phyloP scores from a whole-genome alignment of 2,888 invertebrate genomes.

The Scaptomyza flava region DNA sequence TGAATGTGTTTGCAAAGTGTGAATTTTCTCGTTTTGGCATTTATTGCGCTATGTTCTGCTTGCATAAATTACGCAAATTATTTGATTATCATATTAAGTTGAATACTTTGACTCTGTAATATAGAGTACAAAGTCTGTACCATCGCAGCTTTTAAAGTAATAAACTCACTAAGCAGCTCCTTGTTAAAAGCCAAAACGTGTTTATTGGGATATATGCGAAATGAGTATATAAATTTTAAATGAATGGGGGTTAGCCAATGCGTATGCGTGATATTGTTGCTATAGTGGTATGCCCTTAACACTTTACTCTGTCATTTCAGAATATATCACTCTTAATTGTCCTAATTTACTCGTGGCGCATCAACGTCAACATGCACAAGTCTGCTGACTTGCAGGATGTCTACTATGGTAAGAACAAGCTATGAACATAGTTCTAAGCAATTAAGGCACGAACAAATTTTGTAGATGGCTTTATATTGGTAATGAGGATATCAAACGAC shows the following conservation, averaged over 20 bases:
- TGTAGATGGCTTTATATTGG: slow-evolving; percentile 29
- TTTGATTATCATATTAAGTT: slow-evolving; percentile 7
- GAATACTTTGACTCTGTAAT: slow-evolving; percentile 9
- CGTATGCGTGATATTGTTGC: slow-evolving; percentile 48
- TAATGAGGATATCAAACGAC: slow-evolving; percentile 44
- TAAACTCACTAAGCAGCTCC: slow-evolving; percentile 15
- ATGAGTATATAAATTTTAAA: slow-evolving; percentile 4
- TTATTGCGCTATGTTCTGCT: slow-evolving; percentile 19
- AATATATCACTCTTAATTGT: slow-evolving; percentile 91
- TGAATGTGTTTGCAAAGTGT: slow-evolving; percentile 47
- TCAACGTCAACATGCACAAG: slow-evolving; percentile 89
- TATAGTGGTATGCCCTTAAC: slow-evolving; percentile 8
- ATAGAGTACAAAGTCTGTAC: no score
- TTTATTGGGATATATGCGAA: slow-evolving; percentile 1
- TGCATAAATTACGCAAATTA: slow-evolving; percentile 17
- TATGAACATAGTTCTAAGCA: slow-evolving; percentile 25
- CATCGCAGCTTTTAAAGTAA: slow-evolving; percentile 1
- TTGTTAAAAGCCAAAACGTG: slow-evolving; percentile 31
- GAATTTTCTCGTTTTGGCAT: slow-evolving; percentile 31
- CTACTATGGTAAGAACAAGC: slow-evolving; percentile 88
- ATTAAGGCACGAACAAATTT: slow-evolving; percentile 39
- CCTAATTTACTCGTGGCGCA: slow-evolving; percentile 90
- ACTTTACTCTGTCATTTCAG: slow-evolving; percentile 85
- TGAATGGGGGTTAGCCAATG: slow-evolving; percentile 29
- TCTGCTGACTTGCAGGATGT: slow-evolving; percentile 90